Conservation (phyloP, 2,888 invertebrate genomes). For the Hermaeophaga mercurialis region DNA sequence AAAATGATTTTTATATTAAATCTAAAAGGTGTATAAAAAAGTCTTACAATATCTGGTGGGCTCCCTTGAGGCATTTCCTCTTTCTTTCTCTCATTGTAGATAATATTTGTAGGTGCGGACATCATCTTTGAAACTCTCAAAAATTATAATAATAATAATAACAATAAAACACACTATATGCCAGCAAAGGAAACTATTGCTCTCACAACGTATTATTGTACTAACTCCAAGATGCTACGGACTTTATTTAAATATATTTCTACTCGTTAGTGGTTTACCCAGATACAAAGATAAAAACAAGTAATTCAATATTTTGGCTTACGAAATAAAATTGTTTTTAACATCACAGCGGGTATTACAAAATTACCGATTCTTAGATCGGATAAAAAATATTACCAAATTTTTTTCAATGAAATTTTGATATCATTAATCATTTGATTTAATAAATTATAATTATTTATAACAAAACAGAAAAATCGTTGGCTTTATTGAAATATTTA, state of each 20-base stretch:
- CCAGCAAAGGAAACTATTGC: background rate
- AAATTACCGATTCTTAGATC: background rate
- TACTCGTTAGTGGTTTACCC: background rate
- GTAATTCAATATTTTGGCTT: conserved; percentile 4
- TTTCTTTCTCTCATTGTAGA: conserved; percentile 14
- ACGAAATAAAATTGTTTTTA: conserved; percentile 13
- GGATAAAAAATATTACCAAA: background rate
- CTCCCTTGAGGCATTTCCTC: conserved; percentile 31
- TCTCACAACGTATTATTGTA: background rate
- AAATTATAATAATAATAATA: background rate
- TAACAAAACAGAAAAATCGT: no score
- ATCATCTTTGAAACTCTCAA: conserved; percentile 30
- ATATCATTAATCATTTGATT: no score
- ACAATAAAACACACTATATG: background rate
- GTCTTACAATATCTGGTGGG: conserved; percentile 41
- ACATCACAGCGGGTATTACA: conserved; percentile 11
- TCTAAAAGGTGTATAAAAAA: conserved; percentile 11
- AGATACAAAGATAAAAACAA: conserved; percentile 12
- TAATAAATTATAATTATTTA: no score
- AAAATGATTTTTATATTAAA: background rate
- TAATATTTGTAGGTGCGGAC: conserved; percentile 37
- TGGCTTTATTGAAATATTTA: no score
- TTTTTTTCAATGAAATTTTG: no score
- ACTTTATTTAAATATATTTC: conserved; percentile 20
- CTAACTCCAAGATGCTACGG: conserved; percentile 4